Conservation (phyloP, 2,888 invertebrate species). For the Galeopsomyia nigrocyanea region DNA sequence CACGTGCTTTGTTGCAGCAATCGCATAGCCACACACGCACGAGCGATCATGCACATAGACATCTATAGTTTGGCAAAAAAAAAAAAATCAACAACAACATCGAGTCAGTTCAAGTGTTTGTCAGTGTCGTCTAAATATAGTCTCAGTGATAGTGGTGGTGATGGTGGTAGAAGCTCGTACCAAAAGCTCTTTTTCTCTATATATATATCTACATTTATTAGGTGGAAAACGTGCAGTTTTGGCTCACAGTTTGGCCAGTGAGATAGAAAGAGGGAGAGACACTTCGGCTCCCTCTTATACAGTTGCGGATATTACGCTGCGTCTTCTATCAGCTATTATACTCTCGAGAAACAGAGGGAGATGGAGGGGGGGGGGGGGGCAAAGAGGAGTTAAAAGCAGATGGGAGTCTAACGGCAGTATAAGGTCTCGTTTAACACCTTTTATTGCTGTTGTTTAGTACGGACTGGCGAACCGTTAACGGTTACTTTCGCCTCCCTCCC, state of each 20-base stretch:
- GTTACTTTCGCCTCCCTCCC: too few relatives aligned
- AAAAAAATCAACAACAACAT: neutral
- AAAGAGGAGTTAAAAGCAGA: neutral
- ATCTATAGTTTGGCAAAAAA: neutral
- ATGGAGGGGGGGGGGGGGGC: too few relatives aligned
- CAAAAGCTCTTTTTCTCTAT: conserved; percentile 1
- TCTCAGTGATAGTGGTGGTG: neutral
- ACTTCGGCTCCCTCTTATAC: neutral
- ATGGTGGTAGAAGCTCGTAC: neutral
- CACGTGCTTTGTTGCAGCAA: neutral
- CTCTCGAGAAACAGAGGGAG: neutral
- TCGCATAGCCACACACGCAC: too few relatives aligned
- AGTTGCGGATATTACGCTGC: neutral
- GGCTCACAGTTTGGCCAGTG: neutral
- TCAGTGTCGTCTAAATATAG: neutral
- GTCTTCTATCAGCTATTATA: neutral
- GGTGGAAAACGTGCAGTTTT: conserved; percentile 55
- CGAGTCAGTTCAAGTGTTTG: neutral
- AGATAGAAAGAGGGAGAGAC: neutral
- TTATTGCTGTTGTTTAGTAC: too few relatives aligned
- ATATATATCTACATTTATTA: conserved; percentile 36
- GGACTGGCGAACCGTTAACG: too few relatives aligned
- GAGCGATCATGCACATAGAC: neutral
- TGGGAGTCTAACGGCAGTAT: neutral
- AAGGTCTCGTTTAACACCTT: too few relatives aligned